phyloP scores from a whole-genome alignment of 2,888 invertebrate genomes.

The Drosophila merina region DNA sequence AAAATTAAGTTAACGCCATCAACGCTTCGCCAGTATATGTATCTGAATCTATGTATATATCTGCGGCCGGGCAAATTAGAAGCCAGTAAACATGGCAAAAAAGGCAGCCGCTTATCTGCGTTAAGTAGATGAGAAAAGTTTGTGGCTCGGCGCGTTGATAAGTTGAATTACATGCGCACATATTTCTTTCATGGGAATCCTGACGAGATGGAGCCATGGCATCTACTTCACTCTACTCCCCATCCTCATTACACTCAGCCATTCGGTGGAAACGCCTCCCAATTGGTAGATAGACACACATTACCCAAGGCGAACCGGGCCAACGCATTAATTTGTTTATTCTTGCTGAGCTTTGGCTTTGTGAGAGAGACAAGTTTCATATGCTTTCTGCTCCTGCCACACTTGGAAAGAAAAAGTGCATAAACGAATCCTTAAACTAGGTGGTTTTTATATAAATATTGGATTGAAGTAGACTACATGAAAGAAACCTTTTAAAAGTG shows the following conservation, averaged over 20 bases:
- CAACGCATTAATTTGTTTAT: slow-evolving; percentile 55
- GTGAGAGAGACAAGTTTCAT: slow-evolving; percentile 29
- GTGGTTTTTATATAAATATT: background rate
- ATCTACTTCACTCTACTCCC: background rate
- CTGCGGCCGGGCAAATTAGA: slow-evolving; percentile 68
- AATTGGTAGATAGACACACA: slow-evolving; percentile 23
- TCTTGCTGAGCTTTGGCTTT: slow-evolving; percentile 39
- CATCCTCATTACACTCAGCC: background rate
- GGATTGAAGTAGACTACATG: background rate
- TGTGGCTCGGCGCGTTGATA: slow-evolving; percentile 72
- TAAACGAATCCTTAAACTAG: background rate
- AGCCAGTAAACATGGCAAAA: slow-evolving; percentile 71
- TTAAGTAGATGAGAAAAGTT: slow-evolving; percentile 80
- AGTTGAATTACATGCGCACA: slow-evolving; percentile 71
- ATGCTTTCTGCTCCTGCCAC: slow-evolving; percentile 3
- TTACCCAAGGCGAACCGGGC: slow-evolving; percentile 31
- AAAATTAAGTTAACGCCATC: slow-evolving; percentile 78
- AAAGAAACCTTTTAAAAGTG: background rate
- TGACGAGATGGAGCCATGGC: slow-evolving; percentile 14
- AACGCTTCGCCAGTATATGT: slow-evolving; percentile 64
- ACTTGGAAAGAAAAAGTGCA: background rate
- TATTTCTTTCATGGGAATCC: slow-evolving; percentile 57
- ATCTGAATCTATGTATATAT: slow-evolving; percentile 15
- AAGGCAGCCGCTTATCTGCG: slow-evolving; percentile 72
- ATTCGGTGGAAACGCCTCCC: slow-evolving; percentile 22